A percentile compares a stretch with the other conserved stretches of the same genome.
Conservation (phyloP, 1,140 invertebrate genomes). For the Helicoverpa zea region DNA sequence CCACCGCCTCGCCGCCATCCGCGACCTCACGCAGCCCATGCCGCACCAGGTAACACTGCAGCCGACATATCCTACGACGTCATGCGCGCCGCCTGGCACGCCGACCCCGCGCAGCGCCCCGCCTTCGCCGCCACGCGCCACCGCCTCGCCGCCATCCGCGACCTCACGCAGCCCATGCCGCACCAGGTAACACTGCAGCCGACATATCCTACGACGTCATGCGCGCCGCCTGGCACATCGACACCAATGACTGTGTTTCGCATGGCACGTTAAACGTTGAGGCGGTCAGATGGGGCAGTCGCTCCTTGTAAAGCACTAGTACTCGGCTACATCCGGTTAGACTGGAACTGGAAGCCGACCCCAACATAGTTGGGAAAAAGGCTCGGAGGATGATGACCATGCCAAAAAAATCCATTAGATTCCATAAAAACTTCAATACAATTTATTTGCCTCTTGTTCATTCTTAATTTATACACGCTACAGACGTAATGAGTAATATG, state of each 20-base stretch:
- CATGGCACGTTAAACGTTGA: too few relatives aligned
- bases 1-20: constrained; percentile 90
- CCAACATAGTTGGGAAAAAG: too few relatives aligned
- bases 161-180: constrained; percentile 56
- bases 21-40: constrained; percentile 83
- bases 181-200: constrained; percentile 94
- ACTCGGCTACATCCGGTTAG: too few relatives aligned
- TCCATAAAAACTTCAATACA: too few relatives aligned
- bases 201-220: constrained; percentile 98
- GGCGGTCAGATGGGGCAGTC: too few relatives aligned
- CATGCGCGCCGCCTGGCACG: constrained; percentile 98
- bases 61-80: constrained; percentile 99
- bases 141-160: constrained; percentile 90
- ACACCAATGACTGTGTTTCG: constrained; percentile 60
- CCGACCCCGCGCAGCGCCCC: constrained; percentile 95
- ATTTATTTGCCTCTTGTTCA: too few relatives aligned
- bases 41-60: constrained; percentile 16
- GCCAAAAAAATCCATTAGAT: too few relatives aligned
- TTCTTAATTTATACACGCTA: too few relatives aligned
- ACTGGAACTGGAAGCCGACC: too few relatives aligned
- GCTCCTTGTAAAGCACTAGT: too few relatives aligned
- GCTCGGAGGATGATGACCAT: too few relatives aligned
- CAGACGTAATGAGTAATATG: too few relatives aligned
- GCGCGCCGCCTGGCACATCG: constrained; percentile 96
- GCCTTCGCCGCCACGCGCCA: constrained; percentile 94